Conservation (phyloP, 2,113 vertebrate species). For the Engraulis encrasicolus region DNA sequence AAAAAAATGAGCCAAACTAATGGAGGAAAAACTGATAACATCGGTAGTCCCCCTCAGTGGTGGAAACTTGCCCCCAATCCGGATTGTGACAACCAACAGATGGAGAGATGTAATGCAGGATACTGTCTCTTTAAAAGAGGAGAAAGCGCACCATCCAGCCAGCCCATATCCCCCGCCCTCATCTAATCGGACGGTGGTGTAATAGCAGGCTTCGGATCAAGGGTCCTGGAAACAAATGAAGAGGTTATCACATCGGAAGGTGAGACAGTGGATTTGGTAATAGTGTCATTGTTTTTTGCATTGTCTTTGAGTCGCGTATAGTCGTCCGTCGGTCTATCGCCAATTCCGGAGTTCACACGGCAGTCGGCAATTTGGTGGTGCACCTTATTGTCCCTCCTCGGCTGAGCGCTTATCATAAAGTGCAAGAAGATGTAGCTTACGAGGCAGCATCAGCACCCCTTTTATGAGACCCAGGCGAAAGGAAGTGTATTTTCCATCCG, state of each 20-base stretch:
- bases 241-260: neutral
- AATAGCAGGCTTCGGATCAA: neutral
- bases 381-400: neutral
- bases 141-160: constrained; percentile 1
- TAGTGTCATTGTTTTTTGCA: neutral
- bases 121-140: constrained; percentile 5
- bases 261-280: neutral
- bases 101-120: neutral
- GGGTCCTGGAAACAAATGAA: neutral
- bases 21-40: too few species aligned
- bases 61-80: neutral
- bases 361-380: neutral
- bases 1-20: too few species aligned
- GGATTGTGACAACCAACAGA: neutral
- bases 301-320: neutral
- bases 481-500: neutral
- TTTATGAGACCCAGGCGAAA: neutral
- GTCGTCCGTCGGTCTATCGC: neutral
- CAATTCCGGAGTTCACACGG: neutral
- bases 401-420: neutral
- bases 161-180: neutral
- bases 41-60: neutral
- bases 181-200: neutral
- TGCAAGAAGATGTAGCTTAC: neutral
- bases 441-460: neutral